phyloP scores from a whole-genome alignment of 1,140 invertebrate genomes.

The Steinernema khuongi region DNA sequence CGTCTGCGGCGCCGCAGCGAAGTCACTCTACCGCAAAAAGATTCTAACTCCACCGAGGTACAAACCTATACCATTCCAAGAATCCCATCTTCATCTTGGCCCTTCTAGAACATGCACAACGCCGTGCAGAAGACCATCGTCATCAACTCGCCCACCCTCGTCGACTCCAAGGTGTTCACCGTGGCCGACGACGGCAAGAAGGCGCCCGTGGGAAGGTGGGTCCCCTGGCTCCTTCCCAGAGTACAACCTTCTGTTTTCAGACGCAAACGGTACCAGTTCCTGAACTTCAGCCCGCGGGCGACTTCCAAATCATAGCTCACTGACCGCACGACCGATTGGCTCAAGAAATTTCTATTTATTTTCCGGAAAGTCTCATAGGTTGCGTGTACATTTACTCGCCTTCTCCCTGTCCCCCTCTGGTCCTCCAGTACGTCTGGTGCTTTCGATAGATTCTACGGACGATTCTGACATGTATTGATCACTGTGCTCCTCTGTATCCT shows the following conservation, averaged over 20 bases:
- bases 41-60: conserved; percentile 23
- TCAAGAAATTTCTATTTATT: conserved; percentile 18
- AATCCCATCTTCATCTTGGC: background rate
- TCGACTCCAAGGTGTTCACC: conserved; percentile 17
- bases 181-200: conserved; percentile 35
- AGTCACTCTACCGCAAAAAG: conserved; percentile 6
- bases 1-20: conserved; percentile 39
- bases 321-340: conserved; percentile 8
- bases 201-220: conserved; percentile 14
- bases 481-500: background rate
- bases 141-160: conserved; percentile 16
- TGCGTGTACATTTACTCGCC: conserved; percentile 12
- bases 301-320: conserved; percentile 40
- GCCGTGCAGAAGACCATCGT: conserved; percentile 16
- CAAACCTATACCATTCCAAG: background rate
- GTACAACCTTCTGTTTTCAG: conserved; percentile 22
- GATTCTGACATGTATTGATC: background rate
- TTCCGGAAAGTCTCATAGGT: background rate
- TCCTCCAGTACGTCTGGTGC: background rate
- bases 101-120: background rate
- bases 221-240: background rate
- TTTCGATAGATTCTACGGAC: conserved; percentile 3
- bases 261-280: conserved; percentile 47
- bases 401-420: background rate
- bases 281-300: conserved; percentile 42